Conservation (phyloP, 2,113 vertebrate genomes). For the Ellobius talpinus region DNA sequence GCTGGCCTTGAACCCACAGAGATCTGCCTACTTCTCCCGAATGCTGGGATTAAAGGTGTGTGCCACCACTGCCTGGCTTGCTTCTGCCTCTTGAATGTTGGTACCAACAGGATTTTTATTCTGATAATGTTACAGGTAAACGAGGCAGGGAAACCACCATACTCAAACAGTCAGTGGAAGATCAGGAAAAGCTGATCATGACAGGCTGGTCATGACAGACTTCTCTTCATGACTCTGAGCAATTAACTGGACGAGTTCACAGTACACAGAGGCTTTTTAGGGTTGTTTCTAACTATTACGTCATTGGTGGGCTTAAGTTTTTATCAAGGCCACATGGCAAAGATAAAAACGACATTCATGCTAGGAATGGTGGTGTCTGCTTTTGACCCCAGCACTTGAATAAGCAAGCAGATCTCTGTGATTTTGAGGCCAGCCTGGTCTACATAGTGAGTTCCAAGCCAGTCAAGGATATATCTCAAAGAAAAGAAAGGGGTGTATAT, state of each 20-base stretch:
- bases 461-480: neutral
- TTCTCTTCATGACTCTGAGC: neutral
- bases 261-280: neutral
- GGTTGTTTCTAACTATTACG: neutral
- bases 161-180: neutral
- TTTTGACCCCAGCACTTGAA: neutral
- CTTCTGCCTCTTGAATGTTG: neutral
- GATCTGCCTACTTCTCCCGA: too few relatives aligned
- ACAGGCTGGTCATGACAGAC: neutral
- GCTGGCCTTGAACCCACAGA: too few relatives aligned
- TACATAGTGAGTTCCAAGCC: neutral
- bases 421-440: neutral
- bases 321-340: neutral
- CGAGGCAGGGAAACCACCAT: neutral
- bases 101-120: neutral
- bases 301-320: neutral
- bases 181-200: neutral
- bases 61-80: neutral
- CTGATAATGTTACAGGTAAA: neutral
- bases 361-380: neutral
- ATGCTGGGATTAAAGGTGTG: too few relatives aligned
- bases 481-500: neutral
- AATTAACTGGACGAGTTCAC: neutral
- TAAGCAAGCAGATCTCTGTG: neutral
- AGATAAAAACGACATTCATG: neutral